phyloP scores from a whole-genome alignment of 2,113 vertebrate genomes.

The Miniopterus natalensis region DNA sequence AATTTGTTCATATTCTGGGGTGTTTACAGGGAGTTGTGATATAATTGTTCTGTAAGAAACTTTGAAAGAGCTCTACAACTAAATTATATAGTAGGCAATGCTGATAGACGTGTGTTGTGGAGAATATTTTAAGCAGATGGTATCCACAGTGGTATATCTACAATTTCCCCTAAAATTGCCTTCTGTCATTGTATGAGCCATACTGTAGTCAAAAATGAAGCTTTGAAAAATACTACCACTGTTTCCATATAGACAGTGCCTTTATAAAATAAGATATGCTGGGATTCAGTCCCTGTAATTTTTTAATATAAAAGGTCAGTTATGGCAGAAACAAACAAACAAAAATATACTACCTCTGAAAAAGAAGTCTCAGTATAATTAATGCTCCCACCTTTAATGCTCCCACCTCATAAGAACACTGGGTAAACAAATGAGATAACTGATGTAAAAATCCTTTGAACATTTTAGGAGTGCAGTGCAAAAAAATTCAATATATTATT shows the following conservation, averaged over 20 bases:
- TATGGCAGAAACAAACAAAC: neutral
- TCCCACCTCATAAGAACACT: conserved; percentile 46
- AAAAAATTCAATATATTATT: neutral
- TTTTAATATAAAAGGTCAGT: neutral
- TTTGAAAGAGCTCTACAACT: neutral
- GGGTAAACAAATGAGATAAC: conserved; percentile 55
- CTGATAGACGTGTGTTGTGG: neutral
- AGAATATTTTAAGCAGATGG: conserved; percentile 70
- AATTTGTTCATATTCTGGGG: neutral
- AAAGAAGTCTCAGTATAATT: conserved; percentile 25
- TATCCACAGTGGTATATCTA: conserved; percentile 62
- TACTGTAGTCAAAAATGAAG: conserved; percentile 47
- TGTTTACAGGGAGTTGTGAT: neutral
- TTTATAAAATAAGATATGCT: neutral
- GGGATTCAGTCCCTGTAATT: neutral
- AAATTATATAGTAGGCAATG: neutral
- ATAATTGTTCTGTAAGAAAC: neutral
- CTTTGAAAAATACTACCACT: conserved; percentile 44
- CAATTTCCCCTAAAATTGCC: conserved; percentile 32
- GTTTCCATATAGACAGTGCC: neutral
- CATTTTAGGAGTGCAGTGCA: neutral
- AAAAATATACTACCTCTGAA: conserved; percentile 38
- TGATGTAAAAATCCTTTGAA: neutral
- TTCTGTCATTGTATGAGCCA: conserved; percentile 58
- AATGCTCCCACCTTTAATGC: neutral